A percentile compares a stretch with the other conserved stretches of the same genome.
Conservation (phyloP, 2,888 invertebrate genomes). For the Acrobasis suavella region DNA sequence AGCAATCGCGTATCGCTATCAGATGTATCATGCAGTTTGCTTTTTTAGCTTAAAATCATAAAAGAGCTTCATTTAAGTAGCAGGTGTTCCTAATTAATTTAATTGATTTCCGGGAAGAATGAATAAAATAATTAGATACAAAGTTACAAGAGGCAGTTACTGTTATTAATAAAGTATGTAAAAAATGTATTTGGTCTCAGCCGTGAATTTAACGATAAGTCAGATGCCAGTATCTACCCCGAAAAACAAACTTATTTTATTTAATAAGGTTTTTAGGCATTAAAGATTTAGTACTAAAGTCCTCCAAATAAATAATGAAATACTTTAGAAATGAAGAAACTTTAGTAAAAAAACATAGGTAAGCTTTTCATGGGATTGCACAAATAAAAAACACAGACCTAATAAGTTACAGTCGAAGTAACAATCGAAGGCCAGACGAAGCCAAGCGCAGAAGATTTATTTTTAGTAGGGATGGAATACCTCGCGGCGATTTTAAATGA, state of each 20-base stretch:
- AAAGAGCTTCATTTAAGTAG: no score
- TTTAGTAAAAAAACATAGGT: no score
- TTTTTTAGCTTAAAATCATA: not conserved
- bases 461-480: not conserved
- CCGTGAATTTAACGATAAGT: no score
- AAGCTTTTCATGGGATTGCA: no score
- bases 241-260: no score
- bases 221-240: no score
- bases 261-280: no score
- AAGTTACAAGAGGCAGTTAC: no score
- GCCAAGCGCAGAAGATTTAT: slow-evolving; percentile 4
- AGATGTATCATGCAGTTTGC: not conserved
- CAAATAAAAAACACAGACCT: not conserved
- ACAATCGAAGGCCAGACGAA: not conserved
- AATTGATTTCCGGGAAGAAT: not conserved
- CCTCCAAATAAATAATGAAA: not conserved
- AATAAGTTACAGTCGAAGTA: not conserved
- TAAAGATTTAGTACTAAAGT: not conserved
- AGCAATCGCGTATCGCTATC: not conserved
- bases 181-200: no score
- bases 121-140: no score
- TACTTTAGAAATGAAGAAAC: no score
- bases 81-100: not conserved
- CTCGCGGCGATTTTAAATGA: slow-evolving; percentile 56
- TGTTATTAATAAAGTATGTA: no score